Conservation (phyloP, 2,113 vertebrate species). For the Salvelinus fontinalis region DNA sequence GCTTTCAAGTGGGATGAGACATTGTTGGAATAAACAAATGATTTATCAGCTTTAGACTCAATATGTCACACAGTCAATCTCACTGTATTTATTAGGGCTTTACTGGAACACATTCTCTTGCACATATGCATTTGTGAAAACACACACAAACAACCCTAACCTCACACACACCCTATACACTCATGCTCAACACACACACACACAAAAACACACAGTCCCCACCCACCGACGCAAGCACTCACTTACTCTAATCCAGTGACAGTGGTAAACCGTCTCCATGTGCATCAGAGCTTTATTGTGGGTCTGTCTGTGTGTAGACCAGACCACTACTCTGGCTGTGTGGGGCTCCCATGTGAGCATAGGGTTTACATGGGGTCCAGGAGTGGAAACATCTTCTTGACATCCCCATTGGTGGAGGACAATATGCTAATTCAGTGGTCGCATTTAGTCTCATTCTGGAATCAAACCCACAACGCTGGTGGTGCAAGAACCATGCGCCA, state of each 20-base stretch:
- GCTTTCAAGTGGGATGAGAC: conserved; percentile 36
- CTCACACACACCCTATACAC: conserved; percentile 4
- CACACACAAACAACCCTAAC: conserved; percentile 11
- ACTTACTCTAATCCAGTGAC: conserved; percentile 30
- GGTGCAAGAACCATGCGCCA: too few relatives aligned
- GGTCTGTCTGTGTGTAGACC: too few relatives aligned
- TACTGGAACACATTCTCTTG: conserved; percentile 58
- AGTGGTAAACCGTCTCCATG: conserved; percentile 54
- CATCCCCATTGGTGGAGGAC: too few relatives aligned
- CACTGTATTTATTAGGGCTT: conserved; percentile 73
- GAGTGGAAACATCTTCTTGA: background rate
- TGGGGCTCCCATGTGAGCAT: conserved; percentile 50
- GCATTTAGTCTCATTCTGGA: background rate
- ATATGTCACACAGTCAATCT: conserved; percentile 57
- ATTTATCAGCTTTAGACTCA: background rate
- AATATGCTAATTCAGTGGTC: background rate
- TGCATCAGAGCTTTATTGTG: conserved; percentile 34
- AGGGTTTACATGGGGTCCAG: conserved; percentile 14
- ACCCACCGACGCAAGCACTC: too few relatives aligned
- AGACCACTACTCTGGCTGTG: too few relatives aligned
- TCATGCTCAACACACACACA: too few relatives aligned
- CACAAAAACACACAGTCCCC: too few relatives aligned
- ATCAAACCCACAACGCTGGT: too few relatives aligned
- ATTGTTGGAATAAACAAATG: conserved; percentile 67
- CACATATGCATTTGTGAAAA: conserved; percentile 43